Base-by-base conservation (phyloP, 2,797 vertebrate genomes). In the Sebastes oblongus region DNA sequence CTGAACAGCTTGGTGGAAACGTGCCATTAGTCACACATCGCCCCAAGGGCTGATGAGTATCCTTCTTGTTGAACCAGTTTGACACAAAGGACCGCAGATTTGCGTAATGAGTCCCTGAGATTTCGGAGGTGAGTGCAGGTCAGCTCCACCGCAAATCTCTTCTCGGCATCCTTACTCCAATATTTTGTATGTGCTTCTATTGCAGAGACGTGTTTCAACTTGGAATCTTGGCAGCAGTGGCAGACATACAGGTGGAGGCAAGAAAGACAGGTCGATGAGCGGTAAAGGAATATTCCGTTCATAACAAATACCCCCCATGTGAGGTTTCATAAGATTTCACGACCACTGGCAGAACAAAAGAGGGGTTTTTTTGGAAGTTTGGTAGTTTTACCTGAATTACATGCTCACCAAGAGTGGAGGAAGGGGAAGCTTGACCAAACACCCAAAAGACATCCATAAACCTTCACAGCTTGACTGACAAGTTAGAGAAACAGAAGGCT, bases 381-480 rank as follows among this genome's bases (percentile, higher is more conserved):
- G 24, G 55, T 52, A 27, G 69, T 74, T 58, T 32, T 62, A 76
- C 83, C 76, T 78, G 82, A 85, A 78, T 78, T 52, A 66, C 83
- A 69, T 22, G 55, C 77, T 74, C 12, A 60, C 32, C 24, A 46
- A 50, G 22, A 22, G 66, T 29, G 52, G 8, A 18, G 6, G 22
- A 14, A 11, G 29, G 5, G 34, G 32, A 18, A 16, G 54, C 50
- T 39, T 56, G 3, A 72, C 65, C 13, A 75, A 13, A 83, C 65
- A 65, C 25, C 25, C 24, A 25, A 52, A 78, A 67, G 42, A 66
- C 34, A 24, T 24, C 60, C 32, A 50, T 27, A 66, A 69, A 52
- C 36, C 8, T 34, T 4, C 24, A 59, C 36, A 78, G 8, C 42
- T 46, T 24, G 61, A 72, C 74, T 72, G 39, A 81, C 54, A 61